phyloP scores from a whole-genome alignment of 2,888 invertebrate genomes.

The Hofmannophila pseudospretella region DNA sequence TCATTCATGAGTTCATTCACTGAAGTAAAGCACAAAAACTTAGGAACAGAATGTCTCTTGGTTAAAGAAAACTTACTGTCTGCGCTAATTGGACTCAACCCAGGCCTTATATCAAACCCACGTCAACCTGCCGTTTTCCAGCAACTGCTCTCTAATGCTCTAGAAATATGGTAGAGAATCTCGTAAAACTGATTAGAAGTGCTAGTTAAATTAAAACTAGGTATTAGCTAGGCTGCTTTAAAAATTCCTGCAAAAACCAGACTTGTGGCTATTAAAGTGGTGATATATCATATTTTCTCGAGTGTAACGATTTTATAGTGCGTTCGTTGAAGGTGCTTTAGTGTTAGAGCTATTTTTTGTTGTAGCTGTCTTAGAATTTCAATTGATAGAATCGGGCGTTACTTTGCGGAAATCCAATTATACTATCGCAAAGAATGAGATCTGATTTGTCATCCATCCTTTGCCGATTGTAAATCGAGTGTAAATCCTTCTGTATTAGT shows the following conservation, averaged over 20 bases:
- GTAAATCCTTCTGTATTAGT: too few species aligned
- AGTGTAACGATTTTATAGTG: too few species aligned
- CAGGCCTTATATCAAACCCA: neutral
- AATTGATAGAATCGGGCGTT: too few species aligned
- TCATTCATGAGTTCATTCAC: slow-evolving; percentile 34
- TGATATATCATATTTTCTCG: neutral
- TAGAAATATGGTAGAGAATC: too few species aligned
- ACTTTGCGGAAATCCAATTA: too few species aligned
- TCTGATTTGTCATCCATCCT: too few species aligned
- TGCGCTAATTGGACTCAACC: slow-evolving; percentile 3
- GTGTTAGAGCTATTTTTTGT: too few species aligned
- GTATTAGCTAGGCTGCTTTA: neutral
- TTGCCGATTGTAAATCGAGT: too few species aligned
- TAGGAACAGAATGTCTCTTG: slow-evolving; percentile 14
- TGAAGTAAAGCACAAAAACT: slow-evolving; percentile 14
- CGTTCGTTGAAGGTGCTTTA: too few species aligned
- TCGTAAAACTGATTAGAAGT: neutral
- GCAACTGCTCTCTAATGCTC: neutral
- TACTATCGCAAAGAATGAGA: too few species aligned
- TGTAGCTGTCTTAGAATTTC: too few species aligned
- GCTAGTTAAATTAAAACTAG: neutral
- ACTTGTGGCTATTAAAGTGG: neutral
- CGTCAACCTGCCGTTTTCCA: neutral
- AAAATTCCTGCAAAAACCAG: neutral
- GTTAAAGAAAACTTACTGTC: neutral